These are phyloP conservation scores for Archips crataeganus DNA, from an alignment of 2,888 invertebrate genomes.

Conservation along the genomic window DNA sequence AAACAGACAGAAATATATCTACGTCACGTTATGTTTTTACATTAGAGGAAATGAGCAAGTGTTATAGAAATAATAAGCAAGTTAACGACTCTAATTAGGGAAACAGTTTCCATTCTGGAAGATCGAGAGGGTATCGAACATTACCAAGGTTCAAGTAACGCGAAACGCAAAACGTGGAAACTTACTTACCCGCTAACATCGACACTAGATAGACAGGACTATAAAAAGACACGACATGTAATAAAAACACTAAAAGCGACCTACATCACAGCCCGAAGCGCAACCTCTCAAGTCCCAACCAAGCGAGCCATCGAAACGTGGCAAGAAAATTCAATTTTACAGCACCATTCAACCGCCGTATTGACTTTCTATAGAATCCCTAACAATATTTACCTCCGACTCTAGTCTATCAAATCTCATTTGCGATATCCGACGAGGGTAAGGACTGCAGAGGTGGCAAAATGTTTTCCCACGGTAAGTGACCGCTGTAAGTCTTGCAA, in stretches of 20 bases:
- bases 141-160: too few relatives aligned
- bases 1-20: constrained; percentile 2
- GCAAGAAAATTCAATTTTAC: constrained; percentile 24
- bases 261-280: not conserved
- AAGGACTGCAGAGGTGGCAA: constrained; percentile 11
- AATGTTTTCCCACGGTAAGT: constrained; percentile 17
- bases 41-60: not conserved
- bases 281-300: not conserved
- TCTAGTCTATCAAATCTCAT: constrained; percentile 27
- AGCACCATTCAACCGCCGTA: constrained; percentile 19
- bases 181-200: not conserved
- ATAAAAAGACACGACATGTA: not conserved
- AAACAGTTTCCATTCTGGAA: not conserved
- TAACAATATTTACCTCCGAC: constrained; percentile 29
- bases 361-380: constrained; percentile 12
- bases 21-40: constrained; percentile 1
- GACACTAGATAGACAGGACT: not conserved
- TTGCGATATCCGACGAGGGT: constrained; percentile 21
- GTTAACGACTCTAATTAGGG: not conserved
- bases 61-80: not conserved
- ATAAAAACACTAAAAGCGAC: not conserved
- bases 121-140: too few relatives aligned
- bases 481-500: constrained; percentile 31
- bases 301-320: constrained; percentile 2
- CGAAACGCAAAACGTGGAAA: not conserved